A percentile compares a stretch with the other conserved stretches of the same genome.
These are phyloP conservation scores for Diadromus collaris DNA, from an alignment of 2,888 invertebrate genomes.

Conservation along the genomic window DNA sequence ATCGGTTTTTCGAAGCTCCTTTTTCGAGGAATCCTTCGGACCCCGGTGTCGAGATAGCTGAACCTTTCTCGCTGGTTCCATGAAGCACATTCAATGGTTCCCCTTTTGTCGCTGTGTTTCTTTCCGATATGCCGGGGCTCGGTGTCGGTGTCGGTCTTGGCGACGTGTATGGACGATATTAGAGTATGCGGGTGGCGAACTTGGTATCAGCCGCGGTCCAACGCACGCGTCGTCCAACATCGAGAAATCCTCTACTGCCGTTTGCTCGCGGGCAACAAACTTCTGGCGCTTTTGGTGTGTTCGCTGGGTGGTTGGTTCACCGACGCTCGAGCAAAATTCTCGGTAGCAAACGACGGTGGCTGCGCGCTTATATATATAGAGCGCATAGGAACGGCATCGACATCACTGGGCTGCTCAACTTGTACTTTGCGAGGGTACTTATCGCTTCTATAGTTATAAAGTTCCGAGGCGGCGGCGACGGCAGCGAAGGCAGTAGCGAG, in stretches of 20 bases:
- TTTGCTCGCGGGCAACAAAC: constrained; percentile 64
- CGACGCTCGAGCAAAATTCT: background rate
- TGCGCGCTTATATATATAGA: background rate
- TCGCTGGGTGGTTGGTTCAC: background rate
- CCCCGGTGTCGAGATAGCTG: constrained; percentile 41
- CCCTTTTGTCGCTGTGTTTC: constrained; percentile 36
- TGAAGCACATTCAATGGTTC: constrained; percentile 40
- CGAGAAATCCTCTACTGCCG: constrained; percentile 57
- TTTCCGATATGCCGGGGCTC: constrained; percentile 13
- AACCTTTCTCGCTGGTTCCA: constrained; percentile 25
- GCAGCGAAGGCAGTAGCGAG: constrained; percentile 7
- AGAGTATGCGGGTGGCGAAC: constrained; percentile 66
- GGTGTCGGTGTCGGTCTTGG: constrained; percentile 3
- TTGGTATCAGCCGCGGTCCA: constrained; percentile 71
- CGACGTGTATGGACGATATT: constrained; percentile 7
- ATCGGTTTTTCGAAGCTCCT: constrained; percentile 52
- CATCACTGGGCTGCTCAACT: constrained; percentile 7
- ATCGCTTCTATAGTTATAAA: constrained; percentile 30
- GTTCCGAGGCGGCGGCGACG: constrained; percentile 19
- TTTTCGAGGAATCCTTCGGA: constrained; percentile 18
- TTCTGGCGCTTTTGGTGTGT: constrained; percentile 56
- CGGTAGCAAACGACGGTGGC: background rate
- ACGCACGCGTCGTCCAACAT: constrained; percentile 66
- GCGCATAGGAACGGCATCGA: background rate
- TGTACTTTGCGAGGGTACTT: constrained; percentile 30